Conservation (phyloP, 2,888 invertebrate species). For the Cremastinae sp. region DNA sequence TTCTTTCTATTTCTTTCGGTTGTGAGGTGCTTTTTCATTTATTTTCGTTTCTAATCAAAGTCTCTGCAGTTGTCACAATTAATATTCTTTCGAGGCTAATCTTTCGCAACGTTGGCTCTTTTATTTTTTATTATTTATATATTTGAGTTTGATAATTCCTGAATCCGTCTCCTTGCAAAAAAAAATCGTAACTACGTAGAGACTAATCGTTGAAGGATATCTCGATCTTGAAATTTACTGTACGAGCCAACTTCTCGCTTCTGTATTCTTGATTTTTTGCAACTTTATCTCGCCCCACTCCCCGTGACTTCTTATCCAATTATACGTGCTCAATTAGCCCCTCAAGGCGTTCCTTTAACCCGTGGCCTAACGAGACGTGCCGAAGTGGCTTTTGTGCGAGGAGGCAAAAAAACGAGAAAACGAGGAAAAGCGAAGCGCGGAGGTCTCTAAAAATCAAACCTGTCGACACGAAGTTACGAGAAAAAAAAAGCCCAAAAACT, state of each 20-base stretch:
- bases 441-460: conserved; percentile 21
- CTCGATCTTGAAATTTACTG: conserved; percentile 18
- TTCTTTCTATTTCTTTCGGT: conserved; percentile 42
- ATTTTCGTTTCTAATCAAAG: conserved; percentile 12
- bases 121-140: conserved; percentile 26
- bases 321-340: conserved; percentile 52
- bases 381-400: conserved; percentile 41
- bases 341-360: conserved; percentile 15
- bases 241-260: conserved; percentile 33
- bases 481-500: conserved; percentile 19
- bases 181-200: conserved; percentile 54
- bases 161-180: conserved; percentile 12
- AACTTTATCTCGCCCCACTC: conserved; percentile 5
- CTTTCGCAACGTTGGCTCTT: neutral
- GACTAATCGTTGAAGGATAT: conserved; percentile 26
- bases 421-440: conserved; percentile 17
- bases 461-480: conserved; percentile 55
- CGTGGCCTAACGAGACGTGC: conserved; percentile 35
- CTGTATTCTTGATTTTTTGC: conserved; percentile 32
- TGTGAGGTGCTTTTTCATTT: conserved; percentile 28
- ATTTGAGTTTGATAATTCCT: neutral
- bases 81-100: neutral
- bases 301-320: conserved; percentile 41
- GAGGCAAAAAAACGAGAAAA: conserved; percentile 19
- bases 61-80: neutral